phyloP scores from a whole-genome alignment of 1,140 invertebrate species.

The Vanessa atalanta region DNA sequence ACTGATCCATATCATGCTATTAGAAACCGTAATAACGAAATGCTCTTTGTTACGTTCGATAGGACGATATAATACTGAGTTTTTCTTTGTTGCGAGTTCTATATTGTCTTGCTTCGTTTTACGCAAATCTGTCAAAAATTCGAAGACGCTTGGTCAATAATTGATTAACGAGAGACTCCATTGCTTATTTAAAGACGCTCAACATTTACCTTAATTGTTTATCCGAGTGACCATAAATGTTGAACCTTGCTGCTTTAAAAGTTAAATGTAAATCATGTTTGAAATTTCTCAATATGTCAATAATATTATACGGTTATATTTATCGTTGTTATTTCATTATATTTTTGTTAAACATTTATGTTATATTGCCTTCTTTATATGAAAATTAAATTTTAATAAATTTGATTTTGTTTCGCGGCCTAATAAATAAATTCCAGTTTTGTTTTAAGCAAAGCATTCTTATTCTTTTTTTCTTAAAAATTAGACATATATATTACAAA shows the following conservation, averaged over 20 bases:
- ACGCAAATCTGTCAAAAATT: constrained; percentile 13
- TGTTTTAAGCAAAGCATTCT: too few species aligned
- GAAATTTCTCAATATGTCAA: too few species aligned
- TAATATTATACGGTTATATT: too few species aligned
- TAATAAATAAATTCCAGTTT: too few species aligned
- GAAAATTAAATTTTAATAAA: too few species aligned
- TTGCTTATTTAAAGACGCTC: constrained; percentile 14
- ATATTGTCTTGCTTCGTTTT: constrained; percentile 9
- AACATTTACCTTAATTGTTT: constrained; percentile 3
- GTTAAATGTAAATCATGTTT: too few species aligned
- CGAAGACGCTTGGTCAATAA: constrained; percentile 10
- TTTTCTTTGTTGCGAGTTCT: background rate
- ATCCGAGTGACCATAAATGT: background rate
- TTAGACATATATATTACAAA: background rate
- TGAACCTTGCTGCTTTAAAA: background rate
- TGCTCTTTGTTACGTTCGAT: background rate
- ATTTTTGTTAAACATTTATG: too few species aligned
- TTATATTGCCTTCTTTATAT: too few species aligned
- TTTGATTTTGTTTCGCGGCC: too few species aligned
- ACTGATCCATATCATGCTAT: background rate
- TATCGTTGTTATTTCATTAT: too few species aligned
- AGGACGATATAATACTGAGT: background rate
- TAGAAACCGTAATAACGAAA: constrained; percentile 1
- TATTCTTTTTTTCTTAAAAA: too few species aligned
- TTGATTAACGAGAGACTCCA: background rate